Evolutionary conservation across 1,140 invertebrate genomes (phyloP).

Genomic region (Apis laboriosa): DNA sequence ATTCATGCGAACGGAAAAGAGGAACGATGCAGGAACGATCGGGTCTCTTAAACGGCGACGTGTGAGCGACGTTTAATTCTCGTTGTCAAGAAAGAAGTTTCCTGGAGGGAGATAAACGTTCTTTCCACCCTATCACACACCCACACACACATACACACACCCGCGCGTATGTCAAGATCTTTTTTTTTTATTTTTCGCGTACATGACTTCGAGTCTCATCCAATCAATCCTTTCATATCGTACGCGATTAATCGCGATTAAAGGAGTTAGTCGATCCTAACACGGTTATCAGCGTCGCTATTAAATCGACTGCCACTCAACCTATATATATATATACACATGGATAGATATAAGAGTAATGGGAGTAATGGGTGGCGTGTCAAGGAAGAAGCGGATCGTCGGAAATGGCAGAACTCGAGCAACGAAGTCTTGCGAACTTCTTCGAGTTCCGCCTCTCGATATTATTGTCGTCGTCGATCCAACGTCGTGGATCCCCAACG

Average conservation of each 20-base stretch:
- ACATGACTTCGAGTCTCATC: no score
- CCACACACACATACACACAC: not conserved
- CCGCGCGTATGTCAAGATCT: no score
- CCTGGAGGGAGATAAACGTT: conserved; percentile 37
- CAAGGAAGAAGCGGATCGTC: conserved; percentile 14
- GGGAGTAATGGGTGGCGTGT: conserved; percentile 1
- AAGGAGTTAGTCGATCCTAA: not conserved
- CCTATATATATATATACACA: not conserved
- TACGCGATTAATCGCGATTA: no score
- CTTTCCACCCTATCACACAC: not conserved
- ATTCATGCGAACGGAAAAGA: conserved; percentile 26
- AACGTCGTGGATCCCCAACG: not conserved
- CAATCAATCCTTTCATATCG: not conserved
- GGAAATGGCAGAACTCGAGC: not conserved
- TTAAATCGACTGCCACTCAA: conserved; percentile 25
- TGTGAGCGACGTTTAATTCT: conserved; percentile 55
- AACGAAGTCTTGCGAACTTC: not conserved
- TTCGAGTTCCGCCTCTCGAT: conserved; percentile 21
- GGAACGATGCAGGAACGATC: not conserved
- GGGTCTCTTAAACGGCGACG: conserved; percentile 31
- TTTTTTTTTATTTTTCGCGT: no score
- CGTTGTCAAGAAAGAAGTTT: conserved; percentile 42
- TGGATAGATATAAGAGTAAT: not conserved
- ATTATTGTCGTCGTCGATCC: conserved; percentile 34
- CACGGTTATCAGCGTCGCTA: not conserved